Percentiles rank a stretch among this genome's conserved stretches.
These are phyloP conservation scores for Disparrhopalites patrizii DNA, from an alignment of 2,888 invertebrate genomes.

Conservation along the genomic window DNA sequence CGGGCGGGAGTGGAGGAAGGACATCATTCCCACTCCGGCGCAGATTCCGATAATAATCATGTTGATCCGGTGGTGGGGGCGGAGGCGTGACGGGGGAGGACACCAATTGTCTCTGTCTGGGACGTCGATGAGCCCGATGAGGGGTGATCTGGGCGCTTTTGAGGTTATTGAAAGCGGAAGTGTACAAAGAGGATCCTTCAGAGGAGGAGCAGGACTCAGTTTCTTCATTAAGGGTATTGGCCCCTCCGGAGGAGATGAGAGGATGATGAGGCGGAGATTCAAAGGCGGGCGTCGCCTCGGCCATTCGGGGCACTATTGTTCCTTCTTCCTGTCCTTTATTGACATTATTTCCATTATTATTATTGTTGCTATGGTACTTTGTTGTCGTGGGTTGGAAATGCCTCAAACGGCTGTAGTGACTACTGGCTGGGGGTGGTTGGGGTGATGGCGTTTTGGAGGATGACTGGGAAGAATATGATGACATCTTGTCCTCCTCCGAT, in stretches of 20 bases:
- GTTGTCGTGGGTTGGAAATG: neutral
- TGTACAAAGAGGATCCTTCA: neutral
- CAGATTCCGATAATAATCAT: constrained; percentile 1
- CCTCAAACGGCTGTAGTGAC: neutral
- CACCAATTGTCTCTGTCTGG: constrained; percentile 10
- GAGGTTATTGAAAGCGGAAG: neutral
- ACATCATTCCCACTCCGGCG: neutral
- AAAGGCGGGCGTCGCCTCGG: neutral
- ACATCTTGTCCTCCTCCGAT: constrained; percentile 25
- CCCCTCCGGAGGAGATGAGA: neutral
- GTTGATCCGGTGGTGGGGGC: constrained; percentile 20
- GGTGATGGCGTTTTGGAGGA: constrained; percentile 24
- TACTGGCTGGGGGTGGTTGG: constrained; percentile 2
- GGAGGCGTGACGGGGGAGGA: constrained; percentile 16
- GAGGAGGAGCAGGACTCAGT: neutral
- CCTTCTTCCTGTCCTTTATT: neutral
- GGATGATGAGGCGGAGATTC: neutral
- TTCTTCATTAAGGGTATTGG: neutral
- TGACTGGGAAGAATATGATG: constrained; percentile 26
- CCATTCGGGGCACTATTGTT: constrained; percentile 6
- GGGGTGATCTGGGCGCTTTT: neutral
- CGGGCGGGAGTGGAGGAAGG: neutral
- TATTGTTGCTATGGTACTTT: no score
- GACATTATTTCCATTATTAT: no score
- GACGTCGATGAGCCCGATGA: neutral